Evolutionary conservation across 1,140 invertebrate species (phyloP).

Genomic region (Calycopis cecrops): DNA sequence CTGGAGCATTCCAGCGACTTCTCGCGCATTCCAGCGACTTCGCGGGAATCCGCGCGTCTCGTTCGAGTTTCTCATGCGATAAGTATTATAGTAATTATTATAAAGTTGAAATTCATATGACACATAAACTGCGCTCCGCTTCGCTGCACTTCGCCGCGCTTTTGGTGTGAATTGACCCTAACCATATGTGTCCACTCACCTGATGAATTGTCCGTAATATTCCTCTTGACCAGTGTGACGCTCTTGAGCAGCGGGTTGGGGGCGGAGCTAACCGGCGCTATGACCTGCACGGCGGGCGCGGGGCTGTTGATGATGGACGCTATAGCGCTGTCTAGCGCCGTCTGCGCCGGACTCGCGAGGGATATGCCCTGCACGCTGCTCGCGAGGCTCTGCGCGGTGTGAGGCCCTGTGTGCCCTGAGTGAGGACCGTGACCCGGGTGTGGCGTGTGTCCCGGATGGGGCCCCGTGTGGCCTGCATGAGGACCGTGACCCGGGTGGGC

Average conservation of each 20-base stretch:
- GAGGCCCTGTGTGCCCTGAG: conserved; percentile 25
- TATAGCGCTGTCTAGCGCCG: conserved; percentile 54
- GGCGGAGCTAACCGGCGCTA: conserved; percentile 43
- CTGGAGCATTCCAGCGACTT: too few relatives aligned
- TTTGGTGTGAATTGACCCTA: too few relatives aligned
- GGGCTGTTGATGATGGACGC: conserved; percentile 62
- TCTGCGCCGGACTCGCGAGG: conserved; percentile 46
- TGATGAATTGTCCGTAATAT: conserved; percentile 42
- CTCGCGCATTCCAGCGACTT: too few relatives aligned
- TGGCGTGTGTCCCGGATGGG: too few relatives aligned
- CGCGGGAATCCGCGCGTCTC: too few relatives aligned
- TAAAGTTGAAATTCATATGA: too few relatives aligned
- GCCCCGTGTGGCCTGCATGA: conserved; percentile 17
- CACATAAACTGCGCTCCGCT: too few relatives aligned
- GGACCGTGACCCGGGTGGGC: too few relatives aligned
- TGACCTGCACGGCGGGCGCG: conserved; percentile 48
- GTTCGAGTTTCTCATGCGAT: too few relatives aligned
- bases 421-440: too few relatives aligned
- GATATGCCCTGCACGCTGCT: conserved; percentile 62
- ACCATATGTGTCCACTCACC: conserved; percentile 31
- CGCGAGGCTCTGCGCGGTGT: conserved; percentile 46
- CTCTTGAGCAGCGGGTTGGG: conserved; percentile 44
- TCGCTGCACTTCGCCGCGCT: too few relatives aligned
- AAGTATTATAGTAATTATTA: too few relatives aligned
- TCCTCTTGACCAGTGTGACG: conserved; percentile 57